Percentiles rank a stretch among this genome's conserved stretches.
Conservation (phyloP, 2,113 vertebrate genomes). For the Microtus montanus region DNA sequence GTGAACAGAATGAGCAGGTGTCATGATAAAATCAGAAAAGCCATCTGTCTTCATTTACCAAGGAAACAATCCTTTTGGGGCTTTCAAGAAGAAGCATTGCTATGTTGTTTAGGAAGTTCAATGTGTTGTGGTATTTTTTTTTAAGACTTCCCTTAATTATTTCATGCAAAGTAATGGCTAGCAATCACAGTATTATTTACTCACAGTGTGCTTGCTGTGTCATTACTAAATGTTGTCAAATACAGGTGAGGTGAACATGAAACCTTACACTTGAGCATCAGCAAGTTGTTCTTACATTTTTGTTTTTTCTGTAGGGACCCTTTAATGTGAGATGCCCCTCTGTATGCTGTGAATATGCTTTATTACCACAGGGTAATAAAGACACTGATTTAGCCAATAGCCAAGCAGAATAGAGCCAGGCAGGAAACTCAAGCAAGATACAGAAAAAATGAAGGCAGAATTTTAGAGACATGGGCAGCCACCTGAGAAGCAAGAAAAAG, state of each 20-base stretch:
- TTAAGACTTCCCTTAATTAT: background rate
- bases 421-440: too few species aligned
- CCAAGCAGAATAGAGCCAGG: too few species aligned
- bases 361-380: too few species aligned
- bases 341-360: too few species aligned
- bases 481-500: background rate
- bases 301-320: background rate
- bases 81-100: conserved; percentile 53
- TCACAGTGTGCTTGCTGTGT: background rate
- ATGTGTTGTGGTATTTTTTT: background rate
- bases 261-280: background rate
- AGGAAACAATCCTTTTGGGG: conserved; percentile 46
- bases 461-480: too few species aligned
- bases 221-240: background rate
- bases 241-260: background rate
- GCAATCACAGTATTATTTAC: background rate
- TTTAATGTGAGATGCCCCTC: too few species aligned
- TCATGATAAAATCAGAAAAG: conserved; percentile 59
- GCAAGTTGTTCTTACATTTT: conserved; percentile 13
- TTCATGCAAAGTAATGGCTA: background rate
- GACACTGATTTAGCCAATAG: too few species aligned
- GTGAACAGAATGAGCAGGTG: conserved; percentile 64
- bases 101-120: background rate
- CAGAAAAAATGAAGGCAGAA: too few species aligned
- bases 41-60: conserved; percentile 65